Evolutionary conservation across 2,797 vertebrate species (phyloP), one percentile per base, ranked within the genome.

Genomic region (Siniperca obscura): DNA sequence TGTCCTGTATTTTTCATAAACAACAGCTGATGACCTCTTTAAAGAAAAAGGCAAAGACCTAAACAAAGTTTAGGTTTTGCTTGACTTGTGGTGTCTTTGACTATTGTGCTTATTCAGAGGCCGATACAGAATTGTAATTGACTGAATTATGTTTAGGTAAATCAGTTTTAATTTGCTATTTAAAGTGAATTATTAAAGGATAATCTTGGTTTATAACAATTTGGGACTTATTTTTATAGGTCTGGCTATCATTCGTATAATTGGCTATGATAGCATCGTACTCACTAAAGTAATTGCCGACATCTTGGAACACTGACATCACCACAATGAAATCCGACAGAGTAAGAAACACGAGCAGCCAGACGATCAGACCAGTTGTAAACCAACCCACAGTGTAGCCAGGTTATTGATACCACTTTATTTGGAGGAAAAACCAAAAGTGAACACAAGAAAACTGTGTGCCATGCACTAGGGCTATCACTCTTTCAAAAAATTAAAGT

Each of bases 1-100:
- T 76, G 77, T 77, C 67, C 62, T 85, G 82, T 84, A 74, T 80
- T 82, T 90, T 86, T 87, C 59, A 86, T 76, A 42, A 82, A 88
- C 82, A 85, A 62, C 78, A 74, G 80, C 81, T 62, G 86, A 78
- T 83, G 83, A 76, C 84, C 73, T 85, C 40, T 75, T 85, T 74
- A 56, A 53, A 62, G 19, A 53, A 72, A 76, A 74, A 72, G 52
- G 17, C n/a, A 30, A 17, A 74, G 25, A 71, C 21, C 48, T 8
- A 11, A 62, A 66, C 67, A 70, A 70, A 80, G n/a, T n/a, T n/a
- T n/a, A n/a, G 50, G 70, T 62, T 62, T 82, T 59, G 46, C 69
- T 80, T 80, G 55, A 65, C 59, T 68, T 74, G 70, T 82, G 61
- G 65, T 87, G 86, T 83, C 64, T 84, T 81, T 75, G 57, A 74